phyloP scores from a whole-genome alignment of 2,113 vertebrate species.

The Saimiri boliviensis region DNA sequence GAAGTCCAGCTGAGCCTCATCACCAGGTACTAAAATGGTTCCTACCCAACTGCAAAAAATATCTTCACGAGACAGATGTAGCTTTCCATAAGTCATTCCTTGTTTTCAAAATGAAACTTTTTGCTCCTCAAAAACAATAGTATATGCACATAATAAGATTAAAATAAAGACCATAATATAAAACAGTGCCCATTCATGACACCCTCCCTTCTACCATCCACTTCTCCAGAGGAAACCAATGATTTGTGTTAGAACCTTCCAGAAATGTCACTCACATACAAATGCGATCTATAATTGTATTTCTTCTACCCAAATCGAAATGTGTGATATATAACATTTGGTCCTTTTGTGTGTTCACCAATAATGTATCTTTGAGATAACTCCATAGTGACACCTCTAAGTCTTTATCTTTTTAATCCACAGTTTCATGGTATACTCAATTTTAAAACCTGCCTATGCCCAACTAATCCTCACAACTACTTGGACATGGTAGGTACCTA shows the following conservation, averaged over 20 bases:
- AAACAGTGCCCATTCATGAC: neutral
- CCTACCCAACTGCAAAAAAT: rapidly evolving
- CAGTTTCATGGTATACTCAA: neutral
- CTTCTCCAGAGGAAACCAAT: neutral
- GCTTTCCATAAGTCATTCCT: neutral
- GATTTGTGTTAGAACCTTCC: neutral
- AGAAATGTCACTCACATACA: neutral
- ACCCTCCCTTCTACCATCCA: neutral
- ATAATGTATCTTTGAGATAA: neutral
- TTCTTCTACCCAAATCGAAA: neutral
- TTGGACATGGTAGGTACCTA: rapidly evolving
- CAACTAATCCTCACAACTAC: neutral
- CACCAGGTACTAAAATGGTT: neutral
- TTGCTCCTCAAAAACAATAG: neutral
- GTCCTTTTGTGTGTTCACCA: neutral
- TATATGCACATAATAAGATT: neutral
- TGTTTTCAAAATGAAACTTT: neutral
- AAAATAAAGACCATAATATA: neutral
- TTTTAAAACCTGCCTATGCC: neutral
- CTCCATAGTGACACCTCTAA: neutral
- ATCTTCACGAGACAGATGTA: neutral
- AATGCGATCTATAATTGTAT: neutral
- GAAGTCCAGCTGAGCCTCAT: neutral
- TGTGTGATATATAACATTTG: neutral
- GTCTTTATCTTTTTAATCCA: neutral